A percentile compares a stretch with the other conserved stretches of the same genome.
Conservation (phyloP, 2,797 vertebrate genomes). For the Rhinophrynus dorsalis region DNA sequence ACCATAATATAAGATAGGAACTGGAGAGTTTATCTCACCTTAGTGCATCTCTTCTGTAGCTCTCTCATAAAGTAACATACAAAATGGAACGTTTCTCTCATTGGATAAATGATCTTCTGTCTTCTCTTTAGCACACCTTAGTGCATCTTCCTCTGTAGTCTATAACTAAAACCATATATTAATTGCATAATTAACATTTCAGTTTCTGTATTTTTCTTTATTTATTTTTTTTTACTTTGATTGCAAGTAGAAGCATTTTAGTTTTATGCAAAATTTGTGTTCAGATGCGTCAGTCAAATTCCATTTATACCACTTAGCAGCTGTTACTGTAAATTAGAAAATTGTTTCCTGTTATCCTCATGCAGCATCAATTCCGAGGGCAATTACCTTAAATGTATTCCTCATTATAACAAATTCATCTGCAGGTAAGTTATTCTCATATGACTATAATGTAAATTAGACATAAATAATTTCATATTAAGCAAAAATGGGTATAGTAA, state of each 20-base stretch:
- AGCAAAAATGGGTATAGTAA: no score
- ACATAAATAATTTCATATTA: constrained; percentile 12
- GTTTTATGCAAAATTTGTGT: constrained; percentile 4
- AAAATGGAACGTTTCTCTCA: no score
- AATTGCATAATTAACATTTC: no score
- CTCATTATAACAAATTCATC: constrained; percentile 43
- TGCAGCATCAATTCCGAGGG: constrained; percentile 32
- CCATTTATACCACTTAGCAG: constrained; percentile 36
- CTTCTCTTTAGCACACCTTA: no score
- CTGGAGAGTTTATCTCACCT: no score
- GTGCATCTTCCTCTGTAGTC: no score
- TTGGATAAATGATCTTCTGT: no score
- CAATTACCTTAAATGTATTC: constrained; percentile 44
- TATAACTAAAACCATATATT: no score
- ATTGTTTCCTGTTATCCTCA: constrained; percentile 27
- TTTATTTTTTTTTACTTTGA: not conserved
- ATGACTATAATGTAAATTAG: constrained; percentile 27
- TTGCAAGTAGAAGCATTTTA: not conserved
- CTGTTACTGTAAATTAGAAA: constrained; percentile 47
- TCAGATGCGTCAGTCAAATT: constrained; percentile 10
- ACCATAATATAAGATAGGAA: no score
- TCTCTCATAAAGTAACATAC: no score
- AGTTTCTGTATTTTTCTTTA: no score
- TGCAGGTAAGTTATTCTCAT: constrained; percentile 34
- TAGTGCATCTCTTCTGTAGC: no score